A percentile compares a stretch with the other conserved stretches of the same genome.
These are phyloP conservation scores for Rhorus exstirpatorius DNA, from an alignment of 2,888 invertebrate species.

Conservation along the genomic window DNA sequence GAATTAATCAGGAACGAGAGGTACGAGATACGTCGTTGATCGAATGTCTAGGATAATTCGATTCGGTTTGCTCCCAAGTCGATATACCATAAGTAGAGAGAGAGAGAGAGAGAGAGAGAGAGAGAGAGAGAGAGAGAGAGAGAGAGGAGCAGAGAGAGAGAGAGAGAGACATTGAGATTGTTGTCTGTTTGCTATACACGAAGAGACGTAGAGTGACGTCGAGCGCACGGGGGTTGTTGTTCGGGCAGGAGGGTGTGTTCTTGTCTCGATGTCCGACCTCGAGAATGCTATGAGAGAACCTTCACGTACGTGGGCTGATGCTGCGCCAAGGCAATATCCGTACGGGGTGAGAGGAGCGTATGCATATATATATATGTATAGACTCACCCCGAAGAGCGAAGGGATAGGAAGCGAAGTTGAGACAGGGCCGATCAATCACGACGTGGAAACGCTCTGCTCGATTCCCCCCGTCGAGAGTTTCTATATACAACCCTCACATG, in stretches of 20 bases:
- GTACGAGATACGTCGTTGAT: conserved; percentile 62
- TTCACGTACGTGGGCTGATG: conserved; percentile 76
- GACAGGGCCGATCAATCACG: conserved; percentile 84
- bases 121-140: conserved; percentile 66
- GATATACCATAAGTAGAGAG: conserved; percentile 49
- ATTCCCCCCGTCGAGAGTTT: conserved; percentile 76
- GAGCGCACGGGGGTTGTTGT: conserved; percentile 62
- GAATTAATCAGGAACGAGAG: conserved; percentile 37
- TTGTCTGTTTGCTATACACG: conserved; percentile 60
- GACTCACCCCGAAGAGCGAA: conserved; percentile 71
- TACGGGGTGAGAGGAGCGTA: conserved; percentile 54
- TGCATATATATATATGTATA: conserved; percentile 28
- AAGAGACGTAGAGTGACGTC: conserved; percentile 53
- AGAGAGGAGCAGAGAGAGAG: conserved; percentile 61
- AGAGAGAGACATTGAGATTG: conserved; percentile 62
- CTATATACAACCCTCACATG: conserved; percentile 52
- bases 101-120: conserved; percentile 58
- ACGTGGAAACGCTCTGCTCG: conserved; percentile 82
- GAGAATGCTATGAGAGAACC: conserved; percentile 79
- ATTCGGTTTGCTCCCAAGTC: conserved; percentile 69
- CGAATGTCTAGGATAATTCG: conserved; percentile 72
- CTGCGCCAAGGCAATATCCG: conserved; percentile 72
- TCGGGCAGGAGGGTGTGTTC: conserved; percentile 58
- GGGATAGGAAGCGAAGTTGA: conserved; percentile 78
- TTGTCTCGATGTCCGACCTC: conserved; percentile 68